Base-by-base conservation (phyloP, 2,888 invertebrate genomes). In the Nymphalis polychloros region DNA sequence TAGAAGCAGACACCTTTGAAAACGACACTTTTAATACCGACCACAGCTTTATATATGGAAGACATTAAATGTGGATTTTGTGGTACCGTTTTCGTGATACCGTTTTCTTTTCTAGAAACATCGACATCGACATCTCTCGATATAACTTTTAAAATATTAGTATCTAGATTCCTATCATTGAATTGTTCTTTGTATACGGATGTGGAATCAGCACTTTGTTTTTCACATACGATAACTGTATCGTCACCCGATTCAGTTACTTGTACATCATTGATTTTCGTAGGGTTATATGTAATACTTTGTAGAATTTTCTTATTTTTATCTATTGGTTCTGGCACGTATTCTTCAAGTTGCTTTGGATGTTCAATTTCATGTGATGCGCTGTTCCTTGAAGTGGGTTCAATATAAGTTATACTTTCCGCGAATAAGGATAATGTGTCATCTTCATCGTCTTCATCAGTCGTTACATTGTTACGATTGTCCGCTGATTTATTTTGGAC, bases 361-460 rank as follows among this genome's bases (percentile, higher is more conserved):
- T 53, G 49, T 47, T 64, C 55, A 2, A 68, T 57, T 8, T 59
- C 35, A 0, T 71, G 72, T 17, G 71, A 66, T 0, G 79, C 74
- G 64, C 74, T 77, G 50, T 77, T 81, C 3, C 70, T 71, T 68
- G 73, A 77, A 17, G 78, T 77, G 4, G 85, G 79, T 61, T 90
- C 91, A n/a, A 87, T 77, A 2, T 81, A 85, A 1, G 85, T 83
- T n/a, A 91, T 77, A 71, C 91, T 91, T 75, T 89, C 90, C 17
- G 91, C 91, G 71, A 77, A 92, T 2, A 92, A 64, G 13, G 92
- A 92, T 19, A 91, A 72, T 0, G 89, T 82, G 60, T 91, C 91
- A 19, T 89, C 88, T 48, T 88, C 90, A 17, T 90, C 89, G 41
- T 78, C 75, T 27, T 76, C 67, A 35, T 57, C 63, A 20, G 49